Evolutionary conservation across 2,888 invertebrate species (phyloP).

Genomic region (Myopa testacea): DNA sequence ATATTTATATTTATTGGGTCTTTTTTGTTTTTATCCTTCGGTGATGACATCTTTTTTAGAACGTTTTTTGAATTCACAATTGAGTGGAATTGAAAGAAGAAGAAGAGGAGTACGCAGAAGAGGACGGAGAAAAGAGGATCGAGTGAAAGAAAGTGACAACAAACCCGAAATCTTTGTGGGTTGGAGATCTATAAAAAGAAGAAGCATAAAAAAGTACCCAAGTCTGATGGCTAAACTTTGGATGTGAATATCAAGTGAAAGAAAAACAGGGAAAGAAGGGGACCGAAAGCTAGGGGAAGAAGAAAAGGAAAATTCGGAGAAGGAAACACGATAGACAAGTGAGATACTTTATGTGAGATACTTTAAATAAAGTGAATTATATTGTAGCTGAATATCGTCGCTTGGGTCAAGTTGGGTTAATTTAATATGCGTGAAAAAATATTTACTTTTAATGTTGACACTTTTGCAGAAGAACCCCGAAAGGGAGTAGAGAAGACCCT

Average conservation of each 20-base stretch:
- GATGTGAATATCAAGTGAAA: neutral
- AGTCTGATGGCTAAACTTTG: neutral
- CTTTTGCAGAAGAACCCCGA: neutral
- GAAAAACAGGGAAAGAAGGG: no score
- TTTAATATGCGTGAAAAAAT: slow-evolving; percentile 21
- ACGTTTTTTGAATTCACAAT: slow-evolving; percentile 15
- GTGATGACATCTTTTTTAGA: slow-evolving; percentile 2
- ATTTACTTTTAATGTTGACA: slow-evolving; percentile 14
- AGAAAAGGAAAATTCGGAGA: neutral
- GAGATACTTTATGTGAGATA: no score
- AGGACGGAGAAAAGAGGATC: neutral
- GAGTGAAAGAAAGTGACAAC: neutral
- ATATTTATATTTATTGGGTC: neutral
- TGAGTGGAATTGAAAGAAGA: neutral
- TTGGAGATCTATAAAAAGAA: neutral
- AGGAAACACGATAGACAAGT: neutral
- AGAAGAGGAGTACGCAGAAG: neutral
- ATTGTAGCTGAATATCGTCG: no score
- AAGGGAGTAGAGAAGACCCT: neutral
- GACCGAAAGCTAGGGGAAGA: neutral
- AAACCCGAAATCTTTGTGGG: no score
- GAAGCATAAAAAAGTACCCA: neutral
- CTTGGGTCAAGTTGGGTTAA: neutral
- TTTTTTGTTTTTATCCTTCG: neutral
- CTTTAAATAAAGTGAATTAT: no score